Conservation (phyloP, 2,113 vertebrate species). For the Mustela nigripes region DNA sequence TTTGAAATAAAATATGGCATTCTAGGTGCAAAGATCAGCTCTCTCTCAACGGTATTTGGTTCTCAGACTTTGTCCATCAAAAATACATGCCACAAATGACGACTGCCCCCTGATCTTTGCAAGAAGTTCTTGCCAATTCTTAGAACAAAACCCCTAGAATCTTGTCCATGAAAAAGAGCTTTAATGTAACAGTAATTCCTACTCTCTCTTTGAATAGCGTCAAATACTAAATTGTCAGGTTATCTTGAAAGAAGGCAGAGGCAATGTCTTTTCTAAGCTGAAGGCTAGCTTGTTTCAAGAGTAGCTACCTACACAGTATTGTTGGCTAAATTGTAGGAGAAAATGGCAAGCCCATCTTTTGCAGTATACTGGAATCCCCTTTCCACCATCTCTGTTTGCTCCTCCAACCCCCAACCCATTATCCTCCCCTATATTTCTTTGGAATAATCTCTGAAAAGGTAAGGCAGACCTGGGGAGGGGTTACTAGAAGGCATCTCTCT, state of each 20-base stretch:
- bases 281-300: background rate
- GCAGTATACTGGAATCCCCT: background rate
- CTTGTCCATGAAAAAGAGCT: background rate
- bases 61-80: background rate
- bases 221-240: background rate
- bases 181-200: background rate
- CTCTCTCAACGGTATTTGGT: background rate
- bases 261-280: background rate
- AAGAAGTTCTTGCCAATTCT: slow-evolving; percentile 18
- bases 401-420: background rate
- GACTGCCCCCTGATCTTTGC: background rate
- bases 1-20: background rate
- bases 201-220: background rate
- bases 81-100: background rate
- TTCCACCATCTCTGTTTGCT: background rate
- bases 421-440: background rate
- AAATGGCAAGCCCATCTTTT: background rate
- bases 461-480: background rate
- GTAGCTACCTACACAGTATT: background rate
- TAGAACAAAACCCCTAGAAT: background rate
- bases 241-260: background rate
- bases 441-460: background rate
- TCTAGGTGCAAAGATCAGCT: background rate
- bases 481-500: background rate
- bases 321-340: background rate